Base-by-base conservation (phyloP, 2,113 vertebrate genomes). In the Poeciliopsis turrubarensis region DNA sequence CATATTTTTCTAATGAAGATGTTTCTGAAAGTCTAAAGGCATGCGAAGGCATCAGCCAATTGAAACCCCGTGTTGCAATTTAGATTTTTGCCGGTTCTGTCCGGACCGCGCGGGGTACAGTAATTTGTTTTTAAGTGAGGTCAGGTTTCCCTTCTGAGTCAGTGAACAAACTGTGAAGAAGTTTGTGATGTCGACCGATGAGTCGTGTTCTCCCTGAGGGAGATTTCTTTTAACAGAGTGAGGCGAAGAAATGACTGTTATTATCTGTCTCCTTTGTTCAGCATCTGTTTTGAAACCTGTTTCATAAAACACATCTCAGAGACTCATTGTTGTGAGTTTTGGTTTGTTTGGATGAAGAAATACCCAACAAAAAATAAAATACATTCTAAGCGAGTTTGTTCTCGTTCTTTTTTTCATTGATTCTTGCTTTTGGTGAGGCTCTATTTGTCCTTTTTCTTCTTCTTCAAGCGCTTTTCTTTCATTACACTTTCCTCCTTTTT, bases 71-170 rank as follows among this genome's bases (percentile, higher is more conserved):
- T 22, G 11, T 31, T 27, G 68, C 68, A 34, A 78, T 75, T 74
- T 47, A 31, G 66, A 62, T 72, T 76, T 67, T 51, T 75, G 68
- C 62, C 60, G 44, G 14, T 51, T 79, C 9, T 69, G 54, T 65
- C 69, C 29, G 75, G 22, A 70, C 41, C 65, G 29, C 44, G n/a
- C 27, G 30, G 72, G 66, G 54, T 73, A 31, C 30, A 31, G 30
- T 31, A 27, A 73, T 79, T 78, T 81, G 7, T 61, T 66, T 82
- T 81, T 14, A 68, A 68, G 60, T 44, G 44, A 65, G 25, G 68
- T 85, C 15, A 66, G 61, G 73, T 60, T 51, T 76, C 29, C n/a
- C 34, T 60, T n/a, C 29, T 57, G 1, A 26, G 34, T 51, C 17
- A 34, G 41, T 41, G 29, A 69, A 12, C 15, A 25, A 69, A 54